Percentiles rank a stretch among this genome's conserved stretches.
These are phyloP conservation scores for Psococerastis gibbosa DNA, from an alignment of 2,888 invertebrate species.

Conservation along the genomic window DNA sequence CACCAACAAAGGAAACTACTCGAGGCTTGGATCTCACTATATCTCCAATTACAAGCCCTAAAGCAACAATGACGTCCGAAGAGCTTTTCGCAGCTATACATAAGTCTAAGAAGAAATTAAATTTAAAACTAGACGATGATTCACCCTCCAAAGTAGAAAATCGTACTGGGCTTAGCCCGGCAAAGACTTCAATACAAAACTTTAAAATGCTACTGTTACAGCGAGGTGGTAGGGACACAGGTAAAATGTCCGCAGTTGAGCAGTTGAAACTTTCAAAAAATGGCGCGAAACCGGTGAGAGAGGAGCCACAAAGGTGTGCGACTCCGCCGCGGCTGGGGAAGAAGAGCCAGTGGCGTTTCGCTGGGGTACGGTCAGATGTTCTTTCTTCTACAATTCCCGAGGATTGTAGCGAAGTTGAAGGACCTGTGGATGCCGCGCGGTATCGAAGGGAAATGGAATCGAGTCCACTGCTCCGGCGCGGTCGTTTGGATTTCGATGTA, in stretches of 20 bases:
- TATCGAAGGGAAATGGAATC: conserved; percentile 7
- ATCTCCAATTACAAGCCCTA: conserved; percentile 23
- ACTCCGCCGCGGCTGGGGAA: conserved; percentile 15
- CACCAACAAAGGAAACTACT: conserved; percentile 17
- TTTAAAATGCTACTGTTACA: conserved; percentile 64
- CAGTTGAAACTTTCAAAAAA: conserved; percentile 49
- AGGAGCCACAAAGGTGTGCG: conserved; percentile 11
- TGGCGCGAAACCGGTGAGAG: conserved; percentile 22
- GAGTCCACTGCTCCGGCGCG: neutral
- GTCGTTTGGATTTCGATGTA: neutral
- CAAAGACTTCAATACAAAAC: conserved; percentile 52
- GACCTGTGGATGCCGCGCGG: neutral
- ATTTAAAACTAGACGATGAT: conserved; percentile 36
- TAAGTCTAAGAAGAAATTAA: conserved; percentile 53
- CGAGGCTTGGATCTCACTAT: conserved; percentile 16
- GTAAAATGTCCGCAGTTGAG: conserved; percentile 57
- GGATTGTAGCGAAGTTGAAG: conserved; percentile 57
- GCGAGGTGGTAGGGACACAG: conserved; percentile 40
- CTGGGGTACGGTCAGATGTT: conserved; percentile 60
- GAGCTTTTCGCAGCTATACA: conserved; percentile 59
- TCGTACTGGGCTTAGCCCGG: conserved; percentile 31
- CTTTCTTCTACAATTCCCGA: conserved; percentile 73
- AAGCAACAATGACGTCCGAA: conserved; percentile 58
- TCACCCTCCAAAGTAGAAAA: conserved; percentile 30
- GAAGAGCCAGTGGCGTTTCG: conserved; percentile 37